phyloP scores from a whole-genome alignment of 2,113 vertebrate species.

The Neolamprologus caudopunctatus region DNA sequence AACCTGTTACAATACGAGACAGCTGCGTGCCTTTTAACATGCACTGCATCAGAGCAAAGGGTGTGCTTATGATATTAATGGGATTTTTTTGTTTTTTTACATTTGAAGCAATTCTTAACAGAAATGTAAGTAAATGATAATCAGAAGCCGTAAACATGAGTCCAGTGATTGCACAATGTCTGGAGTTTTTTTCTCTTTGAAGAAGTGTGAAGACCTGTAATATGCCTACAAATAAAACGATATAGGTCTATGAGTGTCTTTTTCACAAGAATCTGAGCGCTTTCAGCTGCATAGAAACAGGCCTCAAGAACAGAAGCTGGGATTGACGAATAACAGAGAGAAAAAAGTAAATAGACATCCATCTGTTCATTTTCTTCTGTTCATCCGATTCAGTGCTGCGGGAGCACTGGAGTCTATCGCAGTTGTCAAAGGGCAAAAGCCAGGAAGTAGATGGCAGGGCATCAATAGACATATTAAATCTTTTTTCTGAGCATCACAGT shows the following conservation, averaged over 20 bases:
- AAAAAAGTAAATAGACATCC: background rate
- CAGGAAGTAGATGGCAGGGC: background rate
- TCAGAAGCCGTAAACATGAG: background rate
- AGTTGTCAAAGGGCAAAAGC: background rate
- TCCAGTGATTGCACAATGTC: background rate
- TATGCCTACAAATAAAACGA: constrained; percentile 37
- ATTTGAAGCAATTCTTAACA: background rate
- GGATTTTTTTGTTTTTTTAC: background rate
- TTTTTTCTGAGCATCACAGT: background rate
- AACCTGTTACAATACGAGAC: background rate
- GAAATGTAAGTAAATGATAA: background rate
- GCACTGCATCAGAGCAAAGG: constrained; percentile 60
- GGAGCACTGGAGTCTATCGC: background rate
- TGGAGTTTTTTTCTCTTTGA: constrained; percentile 11
- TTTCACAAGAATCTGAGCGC: background rate
- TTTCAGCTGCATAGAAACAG: background rate
- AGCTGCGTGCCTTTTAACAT: constrained; percentile 33
- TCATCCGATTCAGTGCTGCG: background rate
- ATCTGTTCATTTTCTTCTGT: background rate
- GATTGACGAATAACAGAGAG: background rate
- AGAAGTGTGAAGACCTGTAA: constrained; percentile 25
- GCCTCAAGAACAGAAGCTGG: background rate
- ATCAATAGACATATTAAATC: background rate
- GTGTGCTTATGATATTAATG: constrained; percentile 28
- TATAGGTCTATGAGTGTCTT: background rate